Base-by-base conservation (phyloP, 2,888 invertebrate genomes). In the Folsomia manolachei region DNA sequence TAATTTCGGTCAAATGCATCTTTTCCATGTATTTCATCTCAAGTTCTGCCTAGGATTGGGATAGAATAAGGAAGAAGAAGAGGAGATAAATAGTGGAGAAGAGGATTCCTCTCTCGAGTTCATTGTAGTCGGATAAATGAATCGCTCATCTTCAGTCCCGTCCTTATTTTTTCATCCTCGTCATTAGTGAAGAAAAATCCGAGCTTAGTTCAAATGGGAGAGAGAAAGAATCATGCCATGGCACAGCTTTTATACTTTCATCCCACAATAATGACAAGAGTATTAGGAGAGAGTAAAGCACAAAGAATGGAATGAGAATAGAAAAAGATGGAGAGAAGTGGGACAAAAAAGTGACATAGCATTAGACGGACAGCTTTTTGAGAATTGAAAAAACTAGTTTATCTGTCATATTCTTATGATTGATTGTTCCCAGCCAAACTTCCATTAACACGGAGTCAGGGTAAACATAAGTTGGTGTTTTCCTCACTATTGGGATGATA, bases 1-100 rank as follows among this genome's bases (percentile, higher is more conserved):
- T 56, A 56, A 56, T 56, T 25, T 63, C 63, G 63, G 63, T 27
- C 63, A 63, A 27, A 63, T 63, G 63, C 63, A 63, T 63, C 63
- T 26, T 26, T 4, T 56, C 21, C 21, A 56, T 56, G 56, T 19
- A 56, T 19, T 56, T 21, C 51, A 9, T 51, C n/a, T n/a, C n/a
- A n/a, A n/a, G n/a, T n/a, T n/a, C n/a, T n/a, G n/a, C n/a, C n/a
- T n/a, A n/a, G n/a, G n/a, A n/a, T n/a, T n/a, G n/a, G 39, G 39
- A 39, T 39, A n/a, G n/a, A n/a, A n/a, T n/a, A n/a, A n/a, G n/a
- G n/a, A n/a, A n/a, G n/a, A n/a, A n/a, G n/a, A n/a, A n/a, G n/a
- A n/a, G 39, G 39, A 39, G 39, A 39, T 39, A 39, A 39, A 39
- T 21, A 60, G 21, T 9, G 60, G 60, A 60, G 60, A 60, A 60